Percentiles rank a stretch among this genome's conserved stretches.
Evolutionary conservation across 2,797 vertebrate species (phyloP).

Genomic region (Tapera naevia): DNA sequence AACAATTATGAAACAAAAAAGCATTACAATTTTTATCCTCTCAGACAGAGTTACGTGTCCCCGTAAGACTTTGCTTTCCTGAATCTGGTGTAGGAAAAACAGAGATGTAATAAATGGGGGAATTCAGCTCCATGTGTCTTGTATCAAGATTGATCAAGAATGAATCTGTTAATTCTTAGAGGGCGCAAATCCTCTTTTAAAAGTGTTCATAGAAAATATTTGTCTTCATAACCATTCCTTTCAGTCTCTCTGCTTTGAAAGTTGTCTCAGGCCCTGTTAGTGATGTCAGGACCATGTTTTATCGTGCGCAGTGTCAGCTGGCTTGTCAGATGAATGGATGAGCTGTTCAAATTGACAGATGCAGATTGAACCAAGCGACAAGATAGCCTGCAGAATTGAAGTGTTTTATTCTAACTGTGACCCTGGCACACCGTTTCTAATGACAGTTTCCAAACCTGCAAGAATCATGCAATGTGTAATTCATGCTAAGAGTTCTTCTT

Average conservation of each 20-base stretch:
- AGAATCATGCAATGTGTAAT: background rate
- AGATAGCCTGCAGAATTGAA: background rate
- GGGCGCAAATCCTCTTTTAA: background rate
- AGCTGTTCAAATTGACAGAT: background rate
- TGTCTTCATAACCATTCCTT: background rate
- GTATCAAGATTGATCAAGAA: background rate
- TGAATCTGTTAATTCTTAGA: background rate
- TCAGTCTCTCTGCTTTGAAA: background rate
- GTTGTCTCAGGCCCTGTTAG: background rate
- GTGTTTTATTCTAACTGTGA: background rate
- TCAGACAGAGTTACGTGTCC: background rate
- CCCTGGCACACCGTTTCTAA: background rate
- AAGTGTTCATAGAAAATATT: background rate
- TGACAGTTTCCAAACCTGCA: background rate
- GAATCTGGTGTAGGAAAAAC: background rate
- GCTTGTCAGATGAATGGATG: fast-evolving
- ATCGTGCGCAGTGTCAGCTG: background rate
- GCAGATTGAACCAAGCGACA: background rate
- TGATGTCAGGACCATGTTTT: background rate
- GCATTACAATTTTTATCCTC: background rate
- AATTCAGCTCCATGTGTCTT: background rate
- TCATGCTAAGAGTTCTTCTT: background rate
- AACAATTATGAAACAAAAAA: background rate
- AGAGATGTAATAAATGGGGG: background rate
- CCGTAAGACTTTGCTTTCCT: background rate